These are phyloP conservation scores for Tolypeutes matacus DNA, from an alignment of 2,797 vertebrate species.

Conservation along the genomic window DNA sequence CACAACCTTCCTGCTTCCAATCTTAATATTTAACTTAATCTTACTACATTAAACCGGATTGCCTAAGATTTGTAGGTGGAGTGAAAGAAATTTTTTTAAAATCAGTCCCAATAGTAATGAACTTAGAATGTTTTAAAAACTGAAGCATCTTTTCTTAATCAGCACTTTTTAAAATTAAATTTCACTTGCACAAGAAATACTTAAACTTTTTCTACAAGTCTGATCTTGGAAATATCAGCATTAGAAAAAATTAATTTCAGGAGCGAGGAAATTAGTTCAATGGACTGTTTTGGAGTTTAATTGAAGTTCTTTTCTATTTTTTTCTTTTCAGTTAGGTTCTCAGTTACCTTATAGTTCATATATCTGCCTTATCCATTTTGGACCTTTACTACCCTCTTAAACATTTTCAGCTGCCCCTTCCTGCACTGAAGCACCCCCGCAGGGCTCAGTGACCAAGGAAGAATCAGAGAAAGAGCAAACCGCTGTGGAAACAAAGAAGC, in stretches of 20 bases:
- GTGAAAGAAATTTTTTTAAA: background rate
- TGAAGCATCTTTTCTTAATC: background rate
- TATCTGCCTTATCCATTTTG: background rate
- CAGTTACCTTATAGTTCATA: background rate
- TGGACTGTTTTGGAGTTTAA: background rate
- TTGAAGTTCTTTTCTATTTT: background rate
- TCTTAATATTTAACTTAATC: background rate
- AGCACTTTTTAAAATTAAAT: background rate
- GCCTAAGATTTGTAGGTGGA: background rate
- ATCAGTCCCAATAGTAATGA: background rate
- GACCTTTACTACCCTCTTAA: conserved; percentile 68
- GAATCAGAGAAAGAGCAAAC: conserved; percentile 90
- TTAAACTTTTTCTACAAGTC: background rate
- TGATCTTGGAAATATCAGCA: background rate
- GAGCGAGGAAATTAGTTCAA: background rate
- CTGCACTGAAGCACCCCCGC: conserved; percentile 86
- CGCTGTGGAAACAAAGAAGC: conserved; percentile 92
- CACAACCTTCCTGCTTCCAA: background rate
- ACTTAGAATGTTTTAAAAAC: conserved; percentile 27
- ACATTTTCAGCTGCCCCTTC: conserved; percentile 86
- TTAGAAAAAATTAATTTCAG: background rate
- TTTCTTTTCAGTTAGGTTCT: background rate
- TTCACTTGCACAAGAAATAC: background rate
- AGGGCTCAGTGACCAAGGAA: conserved; percentile 91
- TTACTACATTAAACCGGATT: background rate